These are phyloP conservation scores for Pollenia amentaria DNA, from an alignment of 2,888 invertebrate genomes.

Conservation along the genomic window DNA sequence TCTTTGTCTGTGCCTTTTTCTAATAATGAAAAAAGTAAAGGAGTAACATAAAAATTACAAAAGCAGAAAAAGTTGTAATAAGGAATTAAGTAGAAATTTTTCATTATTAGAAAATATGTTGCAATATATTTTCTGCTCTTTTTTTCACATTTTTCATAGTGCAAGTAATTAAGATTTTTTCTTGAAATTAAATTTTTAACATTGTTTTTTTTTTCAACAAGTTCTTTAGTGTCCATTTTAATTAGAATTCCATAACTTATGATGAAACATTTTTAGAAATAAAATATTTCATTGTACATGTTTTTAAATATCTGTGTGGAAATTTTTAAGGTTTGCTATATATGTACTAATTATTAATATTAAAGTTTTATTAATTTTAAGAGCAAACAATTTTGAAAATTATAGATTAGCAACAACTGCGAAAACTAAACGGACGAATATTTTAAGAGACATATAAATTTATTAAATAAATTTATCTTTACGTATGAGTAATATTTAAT, in stretches of 20 bases:
- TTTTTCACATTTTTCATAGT: conserved; percentile 34
- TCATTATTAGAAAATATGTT: conserved; percentile 73
- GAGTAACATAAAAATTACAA: conserved; percentile 21
- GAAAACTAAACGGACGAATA: no score
- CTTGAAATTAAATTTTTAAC: conserved; percentile 47
- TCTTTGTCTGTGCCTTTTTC: conserved; percentile 55
- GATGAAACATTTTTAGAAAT: not conserved
- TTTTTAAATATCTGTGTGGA: not conserved
- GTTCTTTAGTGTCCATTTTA: conserved; percentile 38
- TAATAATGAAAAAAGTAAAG: conserved; percentile 20
- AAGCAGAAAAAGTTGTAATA: conserved; percentile 54
- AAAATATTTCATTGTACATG: not conserved
- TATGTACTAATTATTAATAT: no score
- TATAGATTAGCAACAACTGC: no score
- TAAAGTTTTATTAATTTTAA: no score
- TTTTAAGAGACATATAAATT: no score
- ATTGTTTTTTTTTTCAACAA: conserved; percentile 11
- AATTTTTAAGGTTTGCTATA: no score
- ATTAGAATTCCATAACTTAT: conserved; percentile 53
- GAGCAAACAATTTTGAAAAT: no score
- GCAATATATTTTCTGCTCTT: conserved; percentile 56
- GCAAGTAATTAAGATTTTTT: conserved; percentile 63
- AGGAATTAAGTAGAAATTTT: conserved; percentile 69
- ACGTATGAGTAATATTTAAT: no score
- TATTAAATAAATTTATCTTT: no score